Percentiles rank a stretch among this genome's conserved stretches.
These are phyloP conservation scores for Frankliniella intonsa DNA, from an alignment of 2,888 invertebrate genomes.

Conservation along the genomic window DNA sequence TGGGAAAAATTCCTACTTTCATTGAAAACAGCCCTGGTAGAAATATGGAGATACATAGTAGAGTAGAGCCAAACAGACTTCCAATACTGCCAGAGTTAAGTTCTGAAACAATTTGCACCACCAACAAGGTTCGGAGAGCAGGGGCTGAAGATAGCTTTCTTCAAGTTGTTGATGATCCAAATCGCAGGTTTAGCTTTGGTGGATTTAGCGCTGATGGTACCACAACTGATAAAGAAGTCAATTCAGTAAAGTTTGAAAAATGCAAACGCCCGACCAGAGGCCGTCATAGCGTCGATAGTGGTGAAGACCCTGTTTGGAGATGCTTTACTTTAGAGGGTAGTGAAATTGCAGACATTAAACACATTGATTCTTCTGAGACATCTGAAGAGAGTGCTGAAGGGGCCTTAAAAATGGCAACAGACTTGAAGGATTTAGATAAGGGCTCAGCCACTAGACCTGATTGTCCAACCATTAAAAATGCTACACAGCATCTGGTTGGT, in stretches of 20 bases:
- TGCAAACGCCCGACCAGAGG: background rate
- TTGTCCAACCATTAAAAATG: background rate
- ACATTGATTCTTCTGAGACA: slow-evolving; percentile 78
- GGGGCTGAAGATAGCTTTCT: background rate
- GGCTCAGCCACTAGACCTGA: background rate
- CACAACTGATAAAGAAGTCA: background rate
- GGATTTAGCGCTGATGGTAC: background rate
- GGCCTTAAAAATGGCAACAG: slow-evolving; percentile 31
- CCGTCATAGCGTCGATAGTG: background rate
- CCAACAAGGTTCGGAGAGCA: background rate
- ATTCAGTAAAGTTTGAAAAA: background rate
- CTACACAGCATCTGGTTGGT: background rate
- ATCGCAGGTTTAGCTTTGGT: slow-evolving; percentile 6
- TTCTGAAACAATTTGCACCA: background rate
- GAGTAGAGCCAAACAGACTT: background rate
- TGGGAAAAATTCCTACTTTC: background rate
- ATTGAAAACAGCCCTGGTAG: background rate
- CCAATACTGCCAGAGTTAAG: background rate
- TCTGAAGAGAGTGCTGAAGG: slow-evolving; percentile 53
- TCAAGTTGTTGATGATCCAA: background rate
- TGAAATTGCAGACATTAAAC: slow-evolving; percentile 42
- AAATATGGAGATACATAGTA: background rate
- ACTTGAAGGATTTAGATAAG: background rate
- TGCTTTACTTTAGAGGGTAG: background rate
- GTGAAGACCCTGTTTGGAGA: slow-evolving; percentile 5